A percentile compares a stretch with the other conserved stretches of the same genome.
Evolutionary conservation across 2,888 invertebrate genomes (phyloP).

Genomic region (Pogonocherus hispidulus): DNA sequence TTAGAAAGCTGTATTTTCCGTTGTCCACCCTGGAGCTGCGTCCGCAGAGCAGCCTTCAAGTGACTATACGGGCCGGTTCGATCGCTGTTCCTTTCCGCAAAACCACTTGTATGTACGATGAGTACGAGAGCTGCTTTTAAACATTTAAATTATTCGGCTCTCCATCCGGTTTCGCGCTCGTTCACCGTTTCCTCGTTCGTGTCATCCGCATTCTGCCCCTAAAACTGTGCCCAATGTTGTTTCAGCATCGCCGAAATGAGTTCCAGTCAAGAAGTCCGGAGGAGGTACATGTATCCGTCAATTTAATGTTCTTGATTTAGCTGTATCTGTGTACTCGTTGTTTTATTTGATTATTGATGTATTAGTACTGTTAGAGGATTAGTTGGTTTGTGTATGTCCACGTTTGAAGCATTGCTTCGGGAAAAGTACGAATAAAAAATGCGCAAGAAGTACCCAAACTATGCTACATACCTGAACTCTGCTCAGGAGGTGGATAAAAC

Average conservation of each 20-base stretch:
- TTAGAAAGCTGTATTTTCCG: too few species aligned
- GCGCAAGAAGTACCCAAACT: too few species aligned
- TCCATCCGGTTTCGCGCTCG: background rate
- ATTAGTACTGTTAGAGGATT: too few species aligned
- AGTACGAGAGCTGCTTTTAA: constrained; percentile 14
- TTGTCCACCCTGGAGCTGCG: constrained; percentile 4
- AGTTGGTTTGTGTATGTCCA: too few species aligned
- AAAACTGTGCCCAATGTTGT: constrained; percentile 54
- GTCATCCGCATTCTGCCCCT: constrained; percentile 46
- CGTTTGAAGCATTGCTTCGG: too few species aligned
- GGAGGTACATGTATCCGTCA: constrained; percentile 61
- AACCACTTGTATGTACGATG: background rate
- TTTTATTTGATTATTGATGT: background rate
- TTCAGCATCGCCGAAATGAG: constrained; percentile 67
- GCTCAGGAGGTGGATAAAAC: too few species aligned
- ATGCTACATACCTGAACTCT: too few species aligned
- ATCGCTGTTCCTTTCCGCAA: too few species aligned
- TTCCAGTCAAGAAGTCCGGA: constrained; percentile 66
- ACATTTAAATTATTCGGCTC: background rate
- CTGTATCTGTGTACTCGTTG: too few species aligned
- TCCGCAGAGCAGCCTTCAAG: too few species aligned
- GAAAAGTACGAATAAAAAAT: too few species aligned
- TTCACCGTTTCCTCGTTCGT: constrained; percentile 35
- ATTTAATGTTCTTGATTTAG: constrained; percentile 34
- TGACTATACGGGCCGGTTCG: too few species aligned